Conservation (phyloP, 2,797 vertebrate genomes). For the Urosaurus nigricauda region DNA sequence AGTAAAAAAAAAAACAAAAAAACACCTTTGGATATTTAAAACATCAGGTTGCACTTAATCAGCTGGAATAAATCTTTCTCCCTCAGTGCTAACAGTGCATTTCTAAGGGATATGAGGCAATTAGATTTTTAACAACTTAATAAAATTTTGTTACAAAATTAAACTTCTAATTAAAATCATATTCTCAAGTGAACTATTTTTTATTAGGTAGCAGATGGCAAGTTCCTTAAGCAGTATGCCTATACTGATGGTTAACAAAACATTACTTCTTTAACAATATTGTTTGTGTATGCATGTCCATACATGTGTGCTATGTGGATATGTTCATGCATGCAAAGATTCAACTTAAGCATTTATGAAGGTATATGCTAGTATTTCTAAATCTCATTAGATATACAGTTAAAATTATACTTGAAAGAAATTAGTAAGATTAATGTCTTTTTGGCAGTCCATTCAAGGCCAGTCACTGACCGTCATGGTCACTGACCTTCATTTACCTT, state of each 20-base stretch:
- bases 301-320: neutral
- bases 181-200: conserved; percentile 12
- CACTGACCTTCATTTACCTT: neutral
- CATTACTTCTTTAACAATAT: conserved; percentile 31
- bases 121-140: conserved; percentile 54
- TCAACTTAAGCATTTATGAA: neutral
- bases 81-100: conserved; percentile 5
- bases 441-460: neutral
- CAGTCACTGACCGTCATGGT: neutral
- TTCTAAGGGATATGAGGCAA: conserved; percentile 26
- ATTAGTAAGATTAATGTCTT: neutral
- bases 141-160: conserved; percentile 44
- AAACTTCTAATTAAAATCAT: conserved; percentile 56
- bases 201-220: conserved; percentile 42
- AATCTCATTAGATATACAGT: neutral
- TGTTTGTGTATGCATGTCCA: neutral
- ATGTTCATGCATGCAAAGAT: neutral
- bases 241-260: conserved; percentile 16
- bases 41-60: conserved; percentile 17
- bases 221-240: conserved; percentile 19
- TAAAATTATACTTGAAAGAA: neutral
- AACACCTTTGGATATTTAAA: conserved; percentile 25
- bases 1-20: conserved; percentile 18
- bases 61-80: conserved; percentile 21
- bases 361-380: neutral